Evolutionary conservation across 2,797 vertebrate genomes (phyloP).

Genomic region (Phoebastria nigripes): DNA sequence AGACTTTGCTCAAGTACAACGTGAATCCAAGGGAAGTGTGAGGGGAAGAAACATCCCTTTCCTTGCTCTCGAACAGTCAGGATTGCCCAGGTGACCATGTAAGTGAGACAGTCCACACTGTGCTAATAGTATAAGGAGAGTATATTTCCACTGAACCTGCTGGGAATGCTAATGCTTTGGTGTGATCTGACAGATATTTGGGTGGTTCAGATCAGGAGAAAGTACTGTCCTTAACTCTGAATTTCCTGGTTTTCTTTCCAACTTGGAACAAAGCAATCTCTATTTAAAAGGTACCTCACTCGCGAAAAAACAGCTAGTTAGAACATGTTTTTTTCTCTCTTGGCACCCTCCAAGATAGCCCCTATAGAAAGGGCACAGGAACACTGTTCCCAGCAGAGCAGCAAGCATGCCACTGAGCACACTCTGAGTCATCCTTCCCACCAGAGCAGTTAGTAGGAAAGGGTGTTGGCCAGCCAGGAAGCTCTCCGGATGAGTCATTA

Average conservation of each 20-base stretch:
- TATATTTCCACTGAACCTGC: background rate
- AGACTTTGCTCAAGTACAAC: background rate
- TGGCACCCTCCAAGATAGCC: background rate
- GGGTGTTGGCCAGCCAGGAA: conserved; percentile 16
- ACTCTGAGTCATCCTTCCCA: background rate
- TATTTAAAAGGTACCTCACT: background rate
- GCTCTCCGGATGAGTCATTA: conserved; percentile 32
- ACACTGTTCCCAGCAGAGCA: background rate
- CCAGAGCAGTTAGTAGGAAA: background rate
- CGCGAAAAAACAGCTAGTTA: background rate
- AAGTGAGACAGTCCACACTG: too few relatives aligned
- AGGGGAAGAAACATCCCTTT: background rate
- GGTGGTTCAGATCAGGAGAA: background rate
- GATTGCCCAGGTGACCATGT: background rate
- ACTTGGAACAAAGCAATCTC: background rate
- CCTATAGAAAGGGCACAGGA: background rate
- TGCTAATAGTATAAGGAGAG: background rate
- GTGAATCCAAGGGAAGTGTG: background rate
- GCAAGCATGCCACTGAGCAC: background rate
- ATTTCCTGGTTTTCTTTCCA: background rate
- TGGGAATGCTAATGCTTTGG: fast-evolving
- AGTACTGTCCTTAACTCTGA: background rate
- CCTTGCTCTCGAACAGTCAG: background rate
- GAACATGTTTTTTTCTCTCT: background rate
- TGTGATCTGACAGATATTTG: background rate